Evolutionary conservation across 2,888 invertebrate genomes (phyloP), one percentile per base, ranked within the genome.

Genomic region (Chloroclysta siterata): DNA sequence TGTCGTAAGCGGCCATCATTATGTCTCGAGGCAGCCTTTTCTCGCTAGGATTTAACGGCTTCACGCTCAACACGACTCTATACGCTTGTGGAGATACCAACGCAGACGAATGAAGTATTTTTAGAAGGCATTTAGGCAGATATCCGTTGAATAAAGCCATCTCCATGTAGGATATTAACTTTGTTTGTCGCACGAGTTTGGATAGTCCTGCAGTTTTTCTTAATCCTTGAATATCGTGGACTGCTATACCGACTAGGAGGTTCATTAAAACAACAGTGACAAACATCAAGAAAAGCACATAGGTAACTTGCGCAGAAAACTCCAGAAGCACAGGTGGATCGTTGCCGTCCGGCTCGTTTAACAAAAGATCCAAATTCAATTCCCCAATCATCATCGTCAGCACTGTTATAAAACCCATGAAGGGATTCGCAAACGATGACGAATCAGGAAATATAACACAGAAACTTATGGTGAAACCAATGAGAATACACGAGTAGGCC

Each of bases 321-420:
- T 96, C 96, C 42, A 97, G 87, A 28, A 97, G 86, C 70, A 96
- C 95, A 0, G 96, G 96, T 0, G 96, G 96, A 88, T 96, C 96
- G 76, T 96, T 95, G 5, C 95, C 96, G 75, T 95, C 95, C n/a
- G 95, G 95, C 78, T 96, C 96, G 74, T 96, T 96, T 53, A 97
- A 94, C 52, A 97, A 84, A 60, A 97, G 92, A 79, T 96, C 96
- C 66, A 97, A 93, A 81, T 96, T 96, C 73, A 97, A 89, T 83
- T 97, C 97, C 0, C 97, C 97, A 7, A 97, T 97, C 97, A 97
- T 97, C 97, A 97, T 97, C 0, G 97, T 97, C 64, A 97, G 84
- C 5, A 97, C 97, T 1, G 97, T 96, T 64, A 97, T 97, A 67
- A 97, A 95, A 8, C 97, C 97, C 87, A 97, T 96, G 72, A 97